Evolutionary conservation across 2,888 invertebrate species (phyloP), one percentile per base, ranked within the genome.

Genomic region (Julus scanicus): DNA sequence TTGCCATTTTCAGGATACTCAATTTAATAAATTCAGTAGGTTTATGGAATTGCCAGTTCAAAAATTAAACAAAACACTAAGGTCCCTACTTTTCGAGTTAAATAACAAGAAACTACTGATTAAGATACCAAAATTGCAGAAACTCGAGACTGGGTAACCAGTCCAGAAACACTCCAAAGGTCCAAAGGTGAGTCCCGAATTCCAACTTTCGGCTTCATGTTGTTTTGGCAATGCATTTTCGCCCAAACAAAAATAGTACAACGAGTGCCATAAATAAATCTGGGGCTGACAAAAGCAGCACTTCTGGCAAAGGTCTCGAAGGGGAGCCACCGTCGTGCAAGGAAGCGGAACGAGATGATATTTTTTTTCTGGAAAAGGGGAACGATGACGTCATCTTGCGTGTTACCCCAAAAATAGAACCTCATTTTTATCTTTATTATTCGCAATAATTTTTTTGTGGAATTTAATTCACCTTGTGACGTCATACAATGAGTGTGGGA

Each of bases 401-500:
- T 37, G 80, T 13, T 37, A 13, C 80, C 29, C 37, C 80, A 3
- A 37, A 80, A 80, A 80, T 80, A 80, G 80, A 37, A 80, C 37
- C 80, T 80, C 13, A 29, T 13, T 13, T 20, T 13, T 8, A 37
- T 80, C 37, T 29, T 13, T 37, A 80, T 80, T 2, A 80, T 80
- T 80, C 5, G 80, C 37, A 37, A 44, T 80, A 9, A 11, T 8
- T 53, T 53, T 53, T 53, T 53, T 53, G 3, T 53, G 2, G 11
- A 53, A 53, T 37, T 4, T 29, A 20, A 37, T 13, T 37, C 8
- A 37, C 13, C 80, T 9, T 37, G 80, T 80, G 80, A 80, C 80
- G 80, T 80, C 80, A 71, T 71, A 80, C 80, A 80, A 80, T 80
- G 80, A 2, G 6, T 44, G 80, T 80, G 80, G 80, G 80, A 80